These are phyloP conservation scores for Diphyllodes magnificus DNA, from an alignment of 2,113 vertebrate species.

Conservation along the genomic window DNA sequence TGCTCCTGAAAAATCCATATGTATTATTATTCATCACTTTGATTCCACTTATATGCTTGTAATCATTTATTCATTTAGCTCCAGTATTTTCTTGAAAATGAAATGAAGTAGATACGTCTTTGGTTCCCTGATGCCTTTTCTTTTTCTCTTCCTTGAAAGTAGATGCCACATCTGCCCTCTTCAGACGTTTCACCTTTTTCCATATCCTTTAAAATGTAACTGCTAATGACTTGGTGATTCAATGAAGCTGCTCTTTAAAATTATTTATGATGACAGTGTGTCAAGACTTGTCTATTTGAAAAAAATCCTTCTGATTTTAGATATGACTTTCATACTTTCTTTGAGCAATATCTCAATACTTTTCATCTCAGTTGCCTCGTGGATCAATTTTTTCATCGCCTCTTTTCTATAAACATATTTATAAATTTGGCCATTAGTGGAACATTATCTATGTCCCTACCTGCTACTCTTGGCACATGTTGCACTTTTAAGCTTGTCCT, in stretches of 20 bases:
- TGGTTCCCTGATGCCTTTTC: background rate
- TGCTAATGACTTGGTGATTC: background rate
- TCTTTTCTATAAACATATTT: background rate
- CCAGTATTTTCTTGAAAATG: background rate
- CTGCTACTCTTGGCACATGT: background rate
- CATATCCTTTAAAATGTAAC: background rate
- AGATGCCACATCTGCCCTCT: background rate
- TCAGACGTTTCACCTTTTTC: background rate
- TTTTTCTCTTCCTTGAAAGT: background rate
- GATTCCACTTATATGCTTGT: background rate
- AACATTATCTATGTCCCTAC: background rate
- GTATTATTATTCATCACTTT: background rate
- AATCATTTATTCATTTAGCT: background rate
- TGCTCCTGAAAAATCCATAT: background rate
- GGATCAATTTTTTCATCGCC: background rate
- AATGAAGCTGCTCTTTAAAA: background rate
- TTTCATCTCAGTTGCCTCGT: background rate
- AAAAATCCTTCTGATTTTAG: background rate
- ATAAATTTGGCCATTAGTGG: background rate
- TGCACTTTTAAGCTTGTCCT: background rate
- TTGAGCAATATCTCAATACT: background rate
- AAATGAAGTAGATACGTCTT: background rate
- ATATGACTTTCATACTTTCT: background rate
- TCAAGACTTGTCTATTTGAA: background rate
- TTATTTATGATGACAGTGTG: background rate